Conservation (phyloP, 2,888 invertebrate species). For the Iselma pallidipennis region DNA sequence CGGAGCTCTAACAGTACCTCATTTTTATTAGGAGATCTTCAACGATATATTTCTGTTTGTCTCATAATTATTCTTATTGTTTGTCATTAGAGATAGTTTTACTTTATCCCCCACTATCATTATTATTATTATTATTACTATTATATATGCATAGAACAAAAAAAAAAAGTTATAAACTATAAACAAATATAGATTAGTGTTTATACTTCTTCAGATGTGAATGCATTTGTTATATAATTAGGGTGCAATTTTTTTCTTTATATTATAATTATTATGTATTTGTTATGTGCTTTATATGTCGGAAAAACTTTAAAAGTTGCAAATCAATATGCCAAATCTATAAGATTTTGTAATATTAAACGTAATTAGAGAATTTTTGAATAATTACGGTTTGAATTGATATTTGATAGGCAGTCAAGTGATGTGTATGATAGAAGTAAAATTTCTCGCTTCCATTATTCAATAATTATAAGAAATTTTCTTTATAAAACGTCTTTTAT, state of each 20-base stretch:
- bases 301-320: constrained; percentile 17
- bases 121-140: not conserved
- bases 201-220: not conserved
- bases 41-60: not conserved
- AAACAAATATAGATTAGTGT: not conserved
- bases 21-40: not conserved
- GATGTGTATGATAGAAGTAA: constrained; percentile 30
- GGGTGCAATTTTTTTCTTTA: not conserved
- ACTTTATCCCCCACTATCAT: not conserved
- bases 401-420: constrained; percentile 8
- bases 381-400: not conserved
- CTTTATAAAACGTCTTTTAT: not conserved
- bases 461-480: constrained; percentile 16
- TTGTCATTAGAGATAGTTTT: not conserved
- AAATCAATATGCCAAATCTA: too few species aligned
- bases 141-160: not conserved
- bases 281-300: constrained; percentile 20
- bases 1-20: constrained; percentile 36
- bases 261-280: constrained; percentile 4
- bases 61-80: not conserved
- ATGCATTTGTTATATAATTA: not conserved
- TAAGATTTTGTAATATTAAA: not conserved
- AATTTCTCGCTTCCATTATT: constrained; percentile 35
- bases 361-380: not conserved
- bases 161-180: not conserved